These are phyloP conservation scores for Sminthurides aquaticus DNA, from an alignment of 2,888 invertebrate genomes.

Conservation along the genomic window DNA sequence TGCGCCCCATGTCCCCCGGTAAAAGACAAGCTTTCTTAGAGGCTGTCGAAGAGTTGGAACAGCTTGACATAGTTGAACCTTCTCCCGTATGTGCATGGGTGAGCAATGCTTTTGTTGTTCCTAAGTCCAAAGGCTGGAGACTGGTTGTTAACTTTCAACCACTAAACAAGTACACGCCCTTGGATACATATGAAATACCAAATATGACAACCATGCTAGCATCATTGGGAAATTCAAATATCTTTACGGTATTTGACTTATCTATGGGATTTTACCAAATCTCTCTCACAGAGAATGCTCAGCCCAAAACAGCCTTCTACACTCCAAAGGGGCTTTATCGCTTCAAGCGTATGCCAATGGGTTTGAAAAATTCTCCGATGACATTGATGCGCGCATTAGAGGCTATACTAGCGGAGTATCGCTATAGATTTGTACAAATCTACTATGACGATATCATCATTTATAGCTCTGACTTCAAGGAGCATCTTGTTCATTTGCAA, in stretches of 20 bases:
- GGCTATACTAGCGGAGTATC: conserved; percentile 45
- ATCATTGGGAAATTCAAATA: conserved; percentile 44
- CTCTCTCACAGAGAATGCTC: too few species aligned
- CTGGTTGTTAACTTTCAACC: conserved; percentile 44
- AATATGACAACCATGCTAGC: too few species aligned
- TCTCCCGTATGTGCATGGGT: conserved; percentile 26
- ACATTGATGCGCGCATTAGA: too few species aligned
- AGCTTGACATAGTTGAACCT: too few species aligned
- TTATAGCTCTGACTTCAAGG: conserved; percentile 19
- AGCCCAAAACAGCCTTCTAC: too few species aligned
- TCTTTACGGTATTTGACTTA: too few species aligned
- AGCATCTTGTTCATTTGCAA: conserved; percentile 29
- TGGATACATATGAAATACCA: too few species aligned
- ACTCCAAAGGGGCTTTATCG: conserved; percentile 46
- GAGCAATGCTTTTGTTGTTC: conserved; percentile 34
- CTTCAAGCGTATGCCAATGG: conserved; percentile 45
- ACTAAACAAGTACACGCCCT: conserved; percentile 44
- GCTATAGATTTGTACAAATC: too few species aligned
- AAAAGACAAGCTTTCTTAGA: too few species aligned
- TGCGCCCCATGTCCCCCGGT: too few species aligned
- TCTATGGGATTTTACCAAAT: conserved; percentile 45
- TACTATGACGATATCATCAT: too few species aligned
- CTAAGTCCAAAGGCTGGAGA: conserved; percentile 44
- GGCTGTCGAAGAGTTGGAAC: too few species aligned
- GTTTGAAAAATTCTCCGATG: conserved; percentile 44